These are phyloP conservation scores for Lepus europaeus DNA, from an alignment of 2,113 vertebrate genomes.

Conservation along the genomic window DNA sequence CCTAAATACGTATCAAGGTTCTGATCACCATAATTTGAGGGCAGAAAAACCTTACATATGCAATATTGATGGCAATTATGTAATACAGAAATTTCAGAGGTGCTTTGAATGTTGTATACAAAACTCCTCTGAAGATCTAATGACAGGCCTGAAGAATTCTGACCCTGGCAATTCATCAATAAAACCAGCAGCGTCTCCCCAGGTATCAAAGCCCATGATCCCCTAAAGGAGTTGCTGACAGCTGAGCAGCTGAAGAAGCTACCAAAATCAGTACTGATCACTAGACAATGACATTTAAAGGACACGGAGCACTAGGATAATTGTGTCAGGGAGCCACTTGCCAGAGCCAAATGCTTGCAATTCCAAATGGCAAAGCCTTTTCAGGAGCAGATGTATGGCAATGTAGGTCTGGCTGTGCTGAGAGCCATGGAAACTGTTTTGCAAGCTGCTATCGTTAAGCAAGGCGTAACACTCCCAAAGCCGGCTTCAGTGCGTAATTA, in stretches of 20 bases:
- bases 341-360: constrained; percentile 21
- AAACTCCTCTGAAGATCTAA: constrained; percentile 69
- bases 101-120: background rate
- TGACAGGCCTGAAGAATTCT: constrained; percentile 37
- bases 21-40: background rate
- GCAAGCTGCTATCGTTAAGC: constrained; percentile 79
- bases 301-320: constrained; percentile 46
- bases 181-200: constrained; percentile 68
- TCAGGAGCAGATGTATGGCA: constrained; percentile 38
- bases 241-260: constrained; percentile 70
- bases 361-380: constrained; percentile 45
- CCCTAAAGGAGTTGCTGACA: constrained; percentile 68
- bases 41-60: background rate
- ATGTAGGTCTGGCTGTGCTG: constrained; percentile 35
- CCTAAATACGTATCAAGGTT: background rate
- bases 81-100: constrained; percentile 41
- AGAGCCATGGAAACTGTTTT: constrained; percentile 80
- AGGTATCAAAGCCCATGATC: constrained; percentile 63
- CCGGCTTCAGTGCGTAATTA: constrained; percentile 39
- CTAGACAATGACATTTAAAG: constrained; percentile 75
- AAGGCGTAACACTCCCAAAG: constrained; percentile 76
- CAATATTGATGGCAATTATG: background rate
- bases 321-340: background rate
- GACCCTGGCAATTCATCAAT: constrained; percentile 67
- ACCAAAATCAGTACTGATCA: constrained; percentile 72